Evolutionary conservation across 2,888 invertebrate species (phyloP).

Genomic region (Nomada fabriciana): DNA sequence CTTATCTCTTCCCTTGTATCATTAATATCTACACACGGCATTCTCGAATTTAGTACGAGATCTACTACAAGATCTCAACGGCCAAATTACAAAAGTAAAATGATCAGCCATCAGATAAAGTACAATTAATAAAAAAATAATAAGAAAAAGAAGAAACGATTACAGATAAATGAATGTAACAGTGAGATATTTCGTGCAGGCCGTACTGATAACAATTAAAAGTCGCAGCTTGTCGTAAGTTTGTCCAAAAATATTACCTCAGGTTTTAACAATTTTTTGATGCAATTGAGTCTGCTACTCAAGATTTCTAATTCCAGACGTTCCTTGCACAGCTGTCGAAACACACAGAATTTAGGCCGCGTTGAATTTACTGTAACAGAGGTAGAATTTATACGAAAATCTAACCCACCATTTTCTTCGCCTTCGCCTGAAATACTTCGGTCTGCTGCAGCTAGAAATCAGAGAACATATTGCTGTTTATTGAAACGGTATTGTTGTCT

Average conservation of each 20-base stretch:
- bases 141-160: no score
- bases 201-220: no score
- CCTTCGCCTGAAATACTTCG: slow-evolving; percentile 79
- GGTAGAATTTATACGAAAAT: slow-evolving; percentile 15
- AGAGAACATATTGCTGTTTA: slow-evolving; percentile 53
- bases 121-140: no score
- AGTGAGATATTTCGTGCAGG: no score
- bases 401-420: slow-evolving; percentile 79
- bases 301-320: slow-evolving; percentile 80
- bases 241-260: slow-evolving; percentile 65
- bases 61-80: neutral
- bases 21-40: neutral
- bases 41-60: neutral
- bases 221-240: no score
- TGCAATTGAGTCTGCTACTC: slow-evolving; percentile 79
- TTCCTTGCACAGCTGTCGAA: slow-evolving; percentile 78
- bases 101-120: no score
- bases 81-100: no score
- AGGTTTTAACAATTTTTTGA: slow-evolving; percentile 77
- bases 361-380: neutral
- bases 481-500: slow-evolving; percentile 35
- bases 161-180: no score
- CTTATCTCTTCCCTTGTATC: neutral
- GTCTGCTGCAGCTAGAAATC: slow-evolving; percentile 79
- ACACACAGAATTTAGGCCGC: slow-evolving; percentile 16